A percentile compares a stretch with the other conserved stretches of the same genome.
Evolutionary conservation across 2,888 invertebrate species (phyloP).

Genomic region (Itoplectis maculator): DNA sequence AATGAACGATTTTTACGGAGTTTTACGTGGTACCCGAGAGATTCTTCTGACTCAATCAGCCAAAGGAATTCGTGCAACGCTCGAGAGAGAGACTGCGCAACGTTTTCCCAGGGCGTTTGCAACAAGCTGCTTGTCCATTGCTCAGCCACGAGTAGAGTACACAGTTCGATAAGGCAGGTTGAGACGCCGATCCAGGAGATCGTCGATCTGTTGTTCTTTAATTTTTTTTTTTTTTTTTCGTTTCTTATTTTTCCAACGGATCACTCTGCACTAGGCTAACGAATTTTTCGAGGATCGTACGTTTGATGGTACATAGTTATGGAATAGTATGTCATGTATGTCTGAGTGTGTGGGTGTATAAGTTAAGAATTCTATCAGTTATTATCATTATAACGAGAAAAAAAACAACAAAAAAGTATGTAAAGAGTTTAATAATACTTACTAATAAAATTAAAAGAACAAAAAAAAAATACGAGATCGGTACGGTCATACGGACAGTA

Average conservation of each 20-base stretch:
- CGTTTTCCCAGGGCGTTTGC: slow-evolving; percentile 15
- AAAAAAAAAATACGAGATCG: slow-evolving; percentile 30
- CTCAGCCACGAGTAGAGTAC: slow-evolving; percentile 26
- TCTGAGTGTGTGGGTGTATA: slow-evolving; percentile 79
- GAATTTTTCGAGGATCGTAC: slow-evolving; percentile 75
- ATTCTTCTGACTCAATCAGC: slow-evolving; percentile 33
- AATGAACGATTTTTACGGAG: slow-evolving; percentile 42
- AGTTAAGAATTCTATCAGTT: slow-evolving; percentile 80
- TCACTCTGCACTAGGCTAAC: slow-evolving; percentile 65
- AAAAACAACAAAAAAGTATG: slow-evolving; percentile 73
- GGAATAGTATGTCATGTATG: slow-evolving; percentile 77
- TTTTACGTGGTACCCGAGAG: slow-evolving; percentile 23
- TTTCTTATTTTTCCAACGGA: slow-evolving; percentile 52
- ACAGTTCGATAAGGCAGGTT: slow-evolving; percentile 58
- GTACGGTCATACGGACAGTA: neutral
- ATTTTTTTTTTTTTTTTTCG: slow-evolving; percentile 43
- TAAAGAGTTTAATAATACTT: slow-evolving; percentile 83
- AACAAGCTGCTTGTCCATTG: slow-evolving; percentile 2
- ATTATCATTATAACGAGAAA: slow-evolving; percentile 79
- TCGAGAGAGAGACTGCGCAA: slow-evolving; percentile 11
- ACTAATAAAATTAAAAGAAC: slow-evolving; percentile 79
- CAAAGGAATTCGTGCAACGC: slow-evolving; percentile 45
- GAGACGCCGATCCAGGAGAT: slow-evolving; percentile 35
- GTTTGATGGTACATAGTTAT: slow-evolving; percentile 77
- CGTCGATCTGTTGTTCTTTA: slow-evolving; percentile 43